Evolutionary conservation across 2,888 invertebrate genomes (phyloP).

Genomic region (Pristionchus fissidentatus): DNA sequence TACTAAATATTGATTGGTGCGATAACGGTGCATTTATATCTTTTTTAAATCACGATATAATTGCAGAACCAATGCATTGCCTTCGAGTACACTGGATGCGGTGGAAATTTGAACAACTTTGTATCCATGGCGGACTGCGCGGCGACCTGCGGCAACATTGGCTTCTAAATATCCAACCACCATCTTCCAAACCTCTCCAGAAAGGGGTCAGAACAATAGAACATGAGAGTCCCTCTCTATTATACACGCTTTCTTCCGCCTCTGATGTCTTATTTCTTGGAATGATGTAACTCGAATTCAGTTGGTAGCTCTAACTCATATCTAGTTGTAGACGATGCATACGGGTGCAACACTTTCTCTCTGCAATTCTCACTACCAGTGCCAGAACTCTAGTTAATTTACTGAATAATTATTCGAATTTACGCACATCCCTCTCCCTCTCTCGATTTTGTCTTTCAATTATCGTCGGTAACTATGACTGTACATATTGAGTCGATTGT

Average conservation of each 20-base stretch:
- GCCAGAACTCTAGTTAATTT: no score
- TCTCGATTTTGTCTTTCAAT: background rate
- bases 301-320: no score
- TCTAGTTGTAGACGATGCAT: no score
- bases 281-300: no score
- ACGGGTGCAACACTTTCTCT: background rate
- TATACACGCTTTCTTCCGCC: background rate
- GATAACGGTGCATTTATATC: no score
- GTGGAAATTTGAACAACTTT: conserved; percentile 75
- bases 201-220: no score
- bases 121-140: conserved; percentile 70
- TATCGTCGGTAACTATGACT: background rate
- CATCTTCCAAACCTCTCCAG: background rate
- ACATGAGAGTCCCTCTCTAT: no score
- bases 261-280: background rate
- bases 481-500: conserved; percentile 28
- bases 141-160: conserved; percentile 71
- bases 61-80: conserved; percentile 73
- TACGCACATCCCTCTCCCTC: background rate
- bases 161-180: conserved; percentile 56
- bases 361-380: background rate
- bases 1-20: background rate
- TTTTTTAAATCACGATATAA: background rate
- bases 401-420: no score
- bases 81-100: conserved; percentile 74